A percentile compares a stretch with the other conserved stretches of the same genome.
Conservation (phyloP, 1,140 invertebrate genomes). For the Psilanteris sp. region DNA sequence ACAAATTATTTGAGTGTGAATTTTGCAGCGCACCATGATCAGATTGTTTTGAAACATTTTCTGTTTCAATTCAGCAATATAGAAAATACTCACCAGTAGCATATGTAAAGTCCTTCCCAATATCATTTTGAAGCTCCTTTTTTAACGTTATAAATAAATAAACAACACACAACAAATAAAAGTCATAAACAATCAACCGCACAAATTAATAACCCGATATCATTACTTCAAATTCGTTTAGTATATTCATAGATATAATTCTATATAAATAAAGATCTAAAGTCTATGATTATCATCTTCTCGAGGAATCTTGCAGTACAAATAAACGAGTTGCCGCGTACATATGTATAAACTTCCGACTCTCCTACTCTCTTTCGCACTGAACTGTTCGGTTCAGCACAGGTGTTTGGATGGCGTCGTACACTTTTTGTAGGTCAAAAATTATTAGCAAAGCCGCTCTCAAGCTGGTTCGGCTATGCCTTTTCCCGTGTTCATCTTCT, state of each 20-base stretch:
- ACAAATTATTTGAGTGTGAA: conserved; percentile 8
- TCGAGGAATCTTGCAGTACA: conserved; percentile 10
- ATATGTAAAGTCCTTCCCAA: conserved; percentile 16
- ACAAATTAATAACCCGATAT: conserved; percentile 26
- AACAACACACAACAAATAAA: background rate
- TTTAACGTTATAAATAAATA: background rate
- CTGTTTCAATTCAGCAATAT: no score
- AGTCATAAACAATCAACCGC: conserved; percentile 1
- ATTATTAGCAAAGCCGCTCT: conserved; percentile 57
- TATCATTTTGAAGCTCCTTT: conserved; percentile 9
- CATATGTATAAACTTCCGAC: conserved; percentile 41
- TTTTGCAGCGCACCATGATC: no score
- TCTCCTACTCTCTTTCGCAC: conserved; percentile 23
- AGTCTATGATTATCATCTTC: conserved; percentile 37
- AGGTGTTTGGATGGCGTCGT: conserved; percentile 49
- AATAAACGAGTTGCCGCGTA: conserved; percentile 22
- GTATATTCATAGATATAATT: conserved; percentile 13
- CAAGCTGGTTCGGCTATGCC: conserved; percentile 14
- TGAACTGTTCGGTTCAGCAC: conserved; percentile 11
- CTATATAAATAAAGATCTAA: conserved; percentile 4
- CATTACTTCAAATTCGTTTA: no score
- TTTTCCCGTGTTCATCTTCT: conserved; percentile 37
- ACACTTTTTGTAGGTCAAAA: conserved; percentile 71
- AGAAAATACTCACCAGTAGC: conserved; percentile 42
- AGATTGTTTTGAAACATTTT: no score